Evolutionary conservation across 2,113 vertebrate species (phyloP).

Genomic region (Labrus mixtus): DNA sequence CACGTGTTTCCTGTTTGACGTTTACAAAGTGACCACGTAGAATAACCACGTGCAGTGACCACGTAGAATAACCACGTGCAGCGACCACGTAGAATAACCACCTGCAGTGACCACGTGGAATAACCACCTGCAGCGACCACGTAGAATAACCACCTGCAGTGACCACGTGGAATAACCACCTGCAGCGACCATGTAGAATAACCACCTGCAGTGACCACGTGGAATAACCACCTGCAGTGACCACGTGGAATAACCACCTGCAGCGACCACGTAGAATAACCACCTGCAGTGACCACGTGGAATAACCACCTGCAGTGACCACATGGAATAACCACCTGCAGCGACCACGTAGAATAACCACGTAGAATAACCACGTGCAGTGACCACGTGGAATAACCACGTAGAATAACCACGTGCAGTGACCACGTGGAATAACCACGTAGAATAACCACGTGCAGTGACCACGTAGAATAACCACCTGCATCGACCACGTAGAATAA

Average conservation of each 20-base stretch:
- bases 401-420: conserved; percentile 66
- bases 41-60: neutral
- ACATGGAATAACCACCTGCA: too few species aligned
- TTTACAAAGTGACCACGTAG: neutral
- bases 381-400: neutral
- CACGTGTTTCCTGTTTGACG: neutral
- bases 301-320: too few species aligned
- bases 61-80: too few species aligned
- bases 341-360: neutral
- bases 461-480: neutral
- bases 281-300: neutral
- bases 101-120: neutral
- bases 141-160: neutral
- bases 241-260: too few species aligned
- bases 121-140: neutral
- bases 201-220: too few species aligned
- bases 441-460: conserved; percentile 68
- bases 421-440: neutral
- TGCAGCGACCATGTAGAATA: too few species aligned
- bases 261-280: neutral
- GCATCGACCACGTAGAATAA: too few species aligned
- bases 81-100: too few species aligned
- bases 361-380: conserved; percentile 66
- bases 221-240: neutral
- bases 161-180: neutral